phyloP scores from a whole-genome alignment of 2,888 invertebrate species.

The Eupeodes luniger region DNA sequence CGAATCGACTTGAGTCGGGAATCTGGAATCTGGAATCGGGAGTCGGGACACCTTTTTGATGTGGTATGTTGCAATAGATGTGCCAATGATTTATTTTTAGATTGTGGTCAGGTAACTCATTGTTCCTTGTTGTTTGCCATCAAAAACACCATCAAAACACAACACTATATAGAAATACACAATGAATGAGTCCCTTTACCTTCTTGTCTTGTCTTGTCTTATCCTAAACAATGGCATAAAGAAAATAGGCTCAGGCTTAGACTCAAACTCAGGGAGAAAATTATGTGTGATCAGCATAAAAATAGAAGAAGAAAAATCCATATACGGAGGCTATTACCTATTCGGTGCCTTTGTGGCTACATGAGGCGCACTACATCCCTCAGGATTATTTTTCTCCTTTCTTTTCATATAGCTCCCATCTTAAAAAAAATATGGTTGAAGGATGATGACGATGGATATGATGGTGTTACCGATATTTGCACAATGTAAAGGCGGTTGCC shows the following conservation, averaged over 20 bases:
- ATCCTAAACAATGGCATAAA: conserved; percentile 49
- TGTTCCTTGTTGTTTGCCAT: conserved; percentile 55
- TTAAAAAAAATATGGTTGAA: neutral
- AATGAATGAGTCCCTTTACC: conserved; percentile 52
- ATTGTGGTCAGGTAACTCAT: conserved; percentile 73
- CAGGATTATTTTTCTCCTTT: conserved; percentile 35
- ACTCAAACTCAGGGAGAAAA: conserved; percentile 34
- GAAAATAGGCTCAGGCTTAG: conserved; percentile 53
- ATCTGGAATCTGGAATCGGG: no score
- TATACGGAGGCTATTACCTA: conserved; percentile 41
- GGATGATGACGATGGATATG: neutral
- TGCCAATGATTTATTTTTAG: conserved; percentile 72
- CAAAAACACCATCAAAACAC: conserved; percentile 41
- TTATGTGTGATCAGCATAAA: conserved; percentile 38
- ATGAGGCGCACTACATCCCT: conserved; percentile 50
- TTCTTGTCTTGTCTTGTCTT: conserved; percentile 14
- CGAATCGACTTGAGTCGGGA: neutral
- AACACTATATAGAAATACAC: conserved; percentile 22
- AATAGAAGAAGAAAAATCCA: conserved; percentile 18
- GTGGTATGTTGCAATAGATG: conserved; percentile 66
- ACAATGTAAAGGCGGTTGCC: conserved; percentile 62
- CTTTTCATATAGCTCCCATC: conserved; percentile 39
- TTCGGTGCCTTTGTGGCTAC: conserved; percentile 44
- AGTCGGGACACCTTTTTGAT: conserved; percentile 69
- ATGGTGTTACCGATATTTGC: conserved; percentile 64